phyloP scores from a whole-genome alignment of 2,888 invertebrate genomes.

The Phalera bucephala region DNA sequence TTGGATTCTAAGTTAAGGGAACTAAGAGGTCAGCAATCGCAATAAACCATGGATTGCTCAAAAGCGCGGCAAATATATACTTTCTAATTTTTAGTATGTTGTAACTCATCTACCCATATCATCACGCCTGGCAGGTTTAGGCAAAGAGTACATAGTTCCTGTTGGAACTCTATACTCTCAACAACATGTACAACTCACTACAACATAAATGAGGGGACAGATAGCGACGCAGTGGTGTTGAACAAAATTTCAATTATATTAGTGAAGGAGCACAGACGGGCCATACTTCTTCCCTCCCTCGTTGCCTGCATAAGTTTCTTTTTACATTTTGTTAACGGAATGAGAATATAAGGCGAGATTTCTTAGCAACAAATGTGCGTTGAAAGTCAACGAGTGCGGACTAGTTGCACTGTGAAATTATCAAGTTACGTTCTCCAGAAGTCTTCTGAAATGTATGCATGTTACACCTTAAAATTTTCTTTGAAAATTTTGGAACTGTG shows the following conservation, averaged over 20 bases:
- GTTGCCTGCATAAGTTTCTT: conserved; percentile 56
- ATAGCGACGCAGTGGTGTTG: conserved; percentile 50
- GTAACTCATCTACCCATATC: too few relatives aligned
- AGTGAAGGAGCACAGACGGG: conserved; percentile 44
- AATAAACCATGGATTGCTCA: too few relatives aligned
- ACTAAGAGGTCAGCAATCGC: too few relatives aligned
- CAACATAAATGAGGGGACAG: conserved; percentile 42
- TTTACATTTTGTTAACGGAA: conserved; percentile 76
- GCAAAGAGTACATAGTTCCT: too few relatives aligned
- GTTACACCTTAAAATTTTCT: conserved; percentile 14
- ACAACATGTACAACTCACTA: too few relatives aligned
- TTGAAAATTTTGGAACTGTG: background rate
- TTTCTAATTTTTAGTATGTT: too few relatives aligned
- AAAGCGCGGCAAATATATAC: too few relatives aligned
- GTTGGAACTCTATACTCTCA: too few relatives aligned
- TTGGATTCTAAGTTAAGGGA: too few relatives aligned
- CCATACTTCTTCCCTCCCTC: conserved; percentile 43
- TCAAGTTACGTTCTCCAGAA: conserved; percentile 17
- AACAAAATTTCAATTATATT: conserved; percentile 74
- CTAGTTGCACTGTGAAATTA: conserved; percentile 57
- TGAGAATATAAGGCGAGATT: conserved; percentile 73
- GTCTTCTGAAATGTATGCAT: conserved; percentile 16
- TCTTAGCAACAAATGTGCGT: conserved; percentile 68
- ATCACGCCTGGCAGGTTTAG: too few relatives aligned
- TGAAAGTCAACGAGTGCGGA: conserved; percentile 49